These are phyloP conservation scores for Anagyrus pseudococci DNA, from an alignment of 2,888 invertebrate species.

Conservation along the genomic window DNA sequence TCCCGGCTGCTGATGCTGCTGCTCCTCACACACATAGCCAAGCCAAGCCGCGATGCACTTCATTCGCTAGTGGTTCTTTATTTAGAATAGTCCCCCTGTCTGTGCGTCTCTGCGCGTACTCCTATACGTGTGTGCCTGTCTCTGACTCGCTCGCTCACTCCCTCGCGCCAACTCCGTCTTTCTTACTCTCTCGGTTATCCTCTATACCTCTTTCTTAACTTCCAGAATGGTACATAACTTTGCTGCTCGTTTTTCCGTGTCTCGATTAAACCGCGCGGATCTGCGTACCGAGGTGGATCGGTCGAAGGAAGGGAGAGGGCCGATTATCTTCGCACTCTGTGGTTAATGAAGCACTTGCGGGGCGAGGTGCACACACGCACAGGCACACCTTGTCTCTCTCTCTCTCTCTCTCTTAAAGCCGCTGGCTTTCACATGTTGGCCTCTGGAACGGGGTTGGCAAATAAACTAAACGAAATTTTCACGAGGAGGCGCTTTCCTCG, in stretches of 20 bases:
- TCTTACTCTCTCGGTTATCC: not conserved
- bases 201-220: constrained; percentile 7
- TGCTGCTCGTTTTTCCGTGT: not conserved
- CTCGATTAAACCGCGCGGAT: not conserved
- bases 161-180: not conserved
- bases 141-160: not conserved
- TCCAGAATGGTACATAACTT: constrained; percentile 20
- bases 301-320: too few relatives aligned
- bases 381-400: not conserved
- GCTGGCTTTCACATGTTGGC: constrained; percentile 42
- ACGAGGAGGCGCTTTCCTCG: constrained; percentile 18
- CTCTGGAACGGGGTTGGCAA: constrained; percentile 20
- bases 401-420: too few relatives aligned
- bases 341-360: not conserved
- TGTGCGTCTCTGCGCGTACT: not conserved
- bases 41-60: constrained; percentile 29
- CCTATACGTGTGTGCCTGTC: too few relatives aligned
- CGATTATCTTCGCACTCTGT: not conserved
- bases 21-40: constrained; percentile 40
- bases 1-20: constrained; percentile 16
- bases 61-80: constrained; percentile 38
- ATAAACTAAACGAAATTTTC: constrained; percentile 35
- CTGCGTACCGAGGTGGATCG: too few relatives aligned
- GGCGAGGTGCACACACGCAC: too few relatives aligned
- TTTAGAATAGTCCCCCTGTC: constrained; percentile 33